Percentiles rank a stretch among this genome's conserved stretches.
Conservation (phyloP, 1,140 invertebrate species). For the Mya arenaria region DNA sequence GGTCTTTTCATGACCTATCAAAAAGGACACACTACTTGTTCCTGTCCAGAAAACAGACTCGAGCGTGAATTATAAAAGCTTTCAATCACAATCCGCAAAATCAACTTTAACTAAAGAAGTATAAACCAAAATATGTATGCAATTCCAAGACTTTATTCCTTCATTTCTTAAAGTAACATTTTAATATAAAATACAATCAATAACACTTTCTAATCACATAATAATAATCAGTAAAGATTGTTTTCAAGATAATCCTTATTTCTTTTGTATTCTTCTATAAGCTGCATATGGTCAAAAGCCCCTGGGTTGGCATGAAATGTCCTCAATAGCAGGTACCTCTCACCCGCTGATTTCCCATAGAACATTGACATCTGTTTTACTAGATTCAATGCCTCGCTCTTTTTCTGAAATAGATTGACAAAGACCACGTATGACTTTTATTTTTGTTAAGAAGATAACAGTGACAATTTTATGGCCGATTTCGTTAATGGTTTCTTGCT, state of each 20-base stretch:
- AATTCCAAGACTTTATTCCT: no score
- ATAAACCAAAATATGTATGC: no score
- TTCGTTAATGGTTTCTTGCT: not conserved
- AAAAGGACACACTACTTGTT: no score
- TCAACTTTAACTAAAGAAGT: no score
- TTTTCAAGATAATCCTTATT: conserved; percentile 37
- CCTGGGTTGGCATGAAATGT: conserved; percentile 16
- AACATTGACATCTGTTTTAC: conserved; percentile 53
- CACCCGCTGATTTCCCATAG: conserved; percentile 44
- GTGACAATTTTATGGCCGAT: not conserved
- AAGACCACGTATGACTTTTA: not conserved
- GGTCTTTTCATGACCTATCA: no score
- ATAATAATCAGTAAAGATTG: conserved; percentile 34
- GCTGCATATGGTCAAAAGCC: conserved; percentile 43
- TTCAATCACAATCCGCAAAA: no score
- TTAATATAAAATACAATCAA: no score
- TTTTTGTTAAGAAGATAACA: not conserved
- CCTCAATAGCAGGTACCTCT: conserved; percentile 21
- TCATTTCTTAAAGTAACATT: no score
- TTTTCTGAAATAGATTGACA: conserved; percentile 26
- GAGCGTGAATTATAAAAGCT: no score
- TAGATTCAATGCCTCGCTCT: conserved; percentile 38
- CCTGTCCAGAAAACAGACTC: no score
- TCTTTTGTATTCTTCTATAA: conserved; percentile 40
- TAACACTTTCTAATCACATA: no score